A percentile compares a stretch with the other conserved stretches of the same genome.
Conservation (phyloP, 2,797 vertebrate genomes). For the Cephalopachus bancanus region DNA sequence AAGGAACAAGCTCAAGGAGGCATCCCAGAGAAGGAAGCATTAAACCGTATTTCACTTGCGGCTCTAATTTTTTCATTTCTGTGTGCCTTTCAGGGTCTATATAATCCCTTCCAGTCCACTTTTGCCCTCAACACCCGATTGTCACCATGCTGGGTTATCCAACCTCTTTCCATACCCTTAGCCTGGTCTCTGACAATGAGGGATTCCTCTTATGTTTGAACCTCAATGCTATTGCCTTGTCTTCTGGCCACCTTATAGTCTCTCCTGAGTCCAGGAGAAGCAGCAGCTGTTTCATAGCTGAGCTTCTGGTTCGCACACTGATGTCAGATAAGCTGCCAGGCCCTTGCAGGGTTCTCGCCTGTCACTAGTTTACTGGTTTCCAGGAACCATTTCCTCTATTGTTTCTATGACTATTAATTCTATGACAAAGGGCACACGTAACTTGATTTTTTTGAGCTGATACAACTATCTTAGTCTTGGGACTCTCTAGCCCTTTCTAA, state of each 20-base stretch:
- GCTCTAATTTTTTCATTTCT: neutral
- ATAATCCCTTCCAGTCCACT: neutral
- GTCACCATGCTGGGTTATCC: neutral
- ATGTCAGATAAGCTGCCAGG: neutral
- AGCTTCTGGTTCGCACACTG: neutral
- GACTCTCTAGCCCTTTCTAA: constrained; percentile 12
- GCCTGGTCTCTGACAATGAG: constrained; percentile 20
- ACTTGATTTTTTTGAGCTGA: constrained; percentile 44
- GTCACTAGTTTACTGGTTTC: neutral
- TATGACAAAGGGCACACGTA: neutral
- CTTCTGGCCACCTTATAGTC: neutral
- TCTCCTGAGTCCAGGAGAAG: neutral
- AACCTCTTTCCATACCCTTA: constrained; percentile 13
- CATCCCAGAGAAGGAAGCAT: neutral
- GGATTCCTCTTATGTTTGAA: constrained; percentile 6
- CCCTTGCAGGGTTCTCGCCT: neutral
- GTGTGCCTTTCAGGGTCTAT: neutral
- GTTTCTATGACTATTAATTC: neutral
- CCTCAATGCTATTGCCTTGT: neutral
- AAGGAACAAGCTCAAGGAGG: neutral
- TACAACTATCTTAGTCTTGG: neutral
- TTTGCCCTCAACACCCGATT: neutral
- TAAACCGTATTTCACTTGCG: neutral
- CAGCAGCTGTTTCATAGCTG: neutral
- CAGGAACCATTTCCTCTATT: constrained; percentile 36